Base-by-base conservation (phyloP, 1,140 invertebrate species). In the Solenopsis fugax region DNA sequence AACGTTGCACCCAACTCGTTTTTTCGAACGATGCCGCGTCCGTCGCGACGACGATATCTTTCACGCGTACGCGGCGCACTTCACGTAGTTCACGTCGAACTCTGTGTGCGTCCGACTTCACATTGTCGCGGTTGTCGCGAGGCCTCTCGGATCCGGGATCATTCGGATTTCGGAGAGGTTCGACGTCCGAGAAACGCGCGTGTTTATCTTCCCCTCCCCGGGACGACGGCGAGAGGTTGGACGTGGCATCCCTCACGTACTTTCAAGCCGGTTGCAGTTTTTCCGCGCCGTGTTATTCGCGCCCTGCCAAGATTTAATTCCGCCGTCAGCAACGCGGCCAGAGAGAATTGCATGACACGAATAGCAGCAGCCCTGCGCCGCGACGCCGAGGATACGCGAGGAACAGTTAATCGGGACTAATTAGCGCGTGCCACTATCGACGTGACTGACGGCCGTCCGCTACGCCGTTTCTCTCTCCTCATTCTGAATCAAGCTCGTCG, bases 241-340 rank as follows among this genome's bases (percentile, higher is more conserved):
- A 41, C 41, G 41, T 41, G 41, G 41, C 41, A 41, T 5, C 4
- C 4, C 41, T 6, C 41, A 41, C 13, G 21, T 58, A 62, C 18
- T 62, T 62, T 37, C 21, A 34, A 56, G 72, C 34, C 52, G 52
- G 48, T 58, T 21, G 34, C 52, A 29, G 34, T 18, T 41, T 10
- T 10, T 12, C 10, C 48, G n/a, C 24, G 48, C 50, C 69, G n/a
- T n/a, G n/a, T n/a, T n/a, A n/a, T n/a, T n/a, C 21, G 72, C 13
- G 48, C 6, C 9, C 12, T 56, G 72, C 18, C 72, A 56, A 56
- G 62, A 75, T 75, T 73, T 73, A 73, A 52, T 73, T 73, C 48
- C 18, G 16, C 7, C 16, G 21, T 48, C 65, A 1, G 45, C 37
- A 24, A n/a, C 45, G 18, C 2, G 5, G 60, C 60, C 29, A 72